Evolutionary conservation across 1,140 invertebrate genomes (phyloP), one percentile per base, ranked within the genome.

Genomic region (Odontomachus brunneus): DNA sequence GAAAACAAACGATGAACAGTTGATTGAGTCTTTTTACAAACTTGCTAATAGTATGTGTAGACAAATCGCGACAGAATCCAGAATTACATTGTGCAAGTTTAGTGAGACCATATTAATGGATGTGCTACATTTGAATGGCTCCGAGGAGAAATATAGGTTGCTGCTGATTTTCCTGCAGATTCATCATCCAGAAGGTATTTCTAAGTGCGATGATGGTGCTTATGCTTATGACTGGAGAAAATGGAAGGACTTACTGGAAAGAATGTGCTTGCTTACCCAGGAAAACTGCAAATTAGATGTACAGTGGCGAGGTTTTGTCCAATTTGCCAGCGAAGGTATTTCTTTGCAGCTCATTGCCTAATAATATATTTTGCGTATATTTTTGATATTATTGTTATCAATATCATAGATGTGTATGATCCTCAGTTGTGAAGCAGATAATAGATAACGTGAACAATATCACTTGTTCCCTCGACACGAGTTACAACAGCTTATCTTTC

Each of bases 131-230:
- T 57, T 88, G 0, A 85, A 90, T 24, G 75, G 83, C 51, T 88
- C 81, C 12, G 22, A 86, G 2, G 91, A 89, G 51, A 93, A 93
- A 44, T 92, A 92, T 67, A 88, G 90, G 29, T 67, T 91, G 9
- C 55, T 93, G 24, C 63, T 90, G 5, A 73, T 92, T 29, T 88
- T 93, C 38, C 69, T 93, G 24, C 71, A 90, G 83, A 76, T 92
- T 57, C 93, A 94, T 83, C 91, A 93, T 85, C 93, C 92, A 1
- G 60, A 88, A 19, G 92, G 93, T 74, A 83, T 67, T n/a, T 80
- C 19, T 5, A 71, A 80, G 22, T 63, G 19, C 14, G 33, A 90
- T 15, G 63, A 89, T 29, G 72, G 73, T n/a, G 82, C 88, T 44
- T 91, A 88, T 65, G 90, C 89, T 17, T 67, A 67, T 60, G 65